Percentiles rank a stretch among this genome's conserved stretches.
These are phyloP conservation scores for Paragorgia papillata DNA, from an alignment of 92 coral and sea anemone species.

Conservation along the genomic window DNA sequence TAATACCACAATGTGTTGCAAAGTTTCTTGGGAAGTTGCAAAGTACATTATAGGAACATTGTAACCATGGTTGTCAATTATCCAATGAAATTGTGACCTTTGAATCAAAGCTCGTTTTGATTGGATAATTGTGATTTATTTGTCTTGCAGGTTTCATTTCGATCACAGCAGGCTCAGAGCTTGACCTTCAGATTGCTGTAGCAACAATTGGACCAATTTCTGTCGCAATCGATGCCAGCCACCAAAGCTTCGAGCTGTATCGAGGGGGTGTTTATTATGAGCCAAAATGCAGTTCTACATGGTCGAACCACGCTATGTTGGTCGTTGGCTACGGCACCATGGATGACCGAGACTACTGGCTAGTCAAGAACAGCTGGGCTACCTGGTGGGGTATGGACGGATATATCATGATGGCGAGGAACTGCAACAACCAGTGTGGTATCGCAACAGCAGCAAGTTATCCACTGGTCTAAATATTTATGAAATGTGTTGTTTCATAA, in stretches of 20 bases:
- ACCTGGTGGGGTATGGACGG: constrained; percentile 83
- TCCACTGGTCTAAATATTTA: constrained; percentile 68
- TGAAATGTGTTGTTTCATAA: no score
- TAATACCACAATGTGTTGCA: no score
- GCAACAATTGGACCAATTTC: constrained; percentile 72
- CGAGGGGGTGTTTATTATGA: constrained; percentile 34
- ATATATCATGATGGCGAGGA: constrained; percentile 95
- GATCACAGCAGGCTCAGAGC: constrained; percentile 41
- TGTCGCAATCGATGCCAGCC: constrained; percentile 68
- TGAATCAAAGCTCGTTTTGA: no score
- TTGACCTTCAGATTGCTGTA: constrained; percentile 53
- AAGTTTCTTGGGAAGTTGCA: no score
- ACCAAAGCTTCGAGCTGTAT: constrained; percentile 35
- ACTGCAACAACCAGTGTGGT: constrained; percentile 93
- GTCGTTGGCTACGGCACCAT: constrained; percentile 87
- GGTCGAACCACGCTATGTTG: constrained; percentile 81
- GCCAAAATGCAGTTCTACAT: constrained; percentile 63
- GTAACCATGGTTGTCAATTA: no score
- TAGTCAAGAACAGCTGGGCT: constrained; percentile 98
- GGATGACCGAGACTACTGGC: constrained; percentile 87
- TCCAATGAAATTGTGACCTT: no score
- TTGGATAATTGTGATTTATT: no score
- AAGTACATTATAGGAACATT: no score
- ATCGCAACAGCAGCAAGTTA: constrained; percentile 84
- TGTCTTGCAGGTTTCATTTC: constrained; percentile 19